Evolutionary conservation across 2,113 vertebrate species (phyloP).

Genomic region (Scophthalmus maximus): DNA sequence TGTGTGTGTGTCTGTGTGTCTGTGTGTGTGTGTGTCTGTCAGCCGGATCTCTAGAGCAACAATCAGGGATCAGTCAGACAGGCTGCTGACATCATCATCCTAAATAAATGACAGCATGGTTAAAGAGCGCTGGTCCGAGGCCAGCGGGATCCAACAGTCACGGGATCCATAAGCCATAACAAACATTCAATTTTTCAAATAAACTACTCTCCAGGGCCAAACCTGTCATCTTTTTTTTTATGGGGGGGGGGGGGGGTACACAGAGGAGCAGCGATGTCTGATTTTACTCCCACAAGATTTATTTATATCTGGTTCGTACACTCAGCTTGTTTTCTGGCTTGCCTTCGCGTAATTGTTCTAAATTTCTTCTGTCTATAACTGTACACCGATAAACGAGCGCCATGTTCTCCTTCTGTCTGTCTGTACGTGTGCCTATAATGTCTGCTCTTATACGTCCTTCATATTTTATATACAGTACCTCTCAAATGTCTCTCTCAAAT

Average conservation of each 20-base stretch:
- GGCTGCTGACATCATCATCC: slow-evolving; percentile 63
- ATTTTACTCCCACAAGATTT: slow-evolving; percentile 35
- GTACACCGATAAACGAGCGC: slow-evolving; percentile 3
- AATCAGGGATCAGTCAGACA: slow-evolving; percentile 47
- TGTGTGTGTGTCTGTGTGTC: slow-evolving; percentile 10
- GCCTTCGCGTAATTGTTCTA: slow-evolving; percentile 5
- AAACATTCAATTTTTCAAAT: slow-evolving; percentile 66
- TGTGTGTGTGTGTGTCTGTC: slow-evolving; percentile 14
- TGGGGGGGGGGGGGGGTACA: slow-evolving; percentile 1
- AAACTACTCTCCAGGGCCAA: slow-evolving; percentile 43
- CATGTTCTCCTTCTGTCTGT: slow-evolving; percentile 6
- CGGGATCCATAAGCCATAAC: slow-evolving; percentile 59
- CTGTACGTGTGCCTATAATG: neutral
- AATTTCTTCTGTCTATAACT: slow-evolving; percentile 1
- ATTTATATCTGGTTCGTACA: slow-evolving; percentile 15
- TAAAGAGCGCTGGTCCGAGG: slow-evolving; percentile 48
- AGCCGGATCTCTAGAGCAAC: slow-evolving; percentile 43
- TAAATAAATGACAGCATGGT: slow-evolving; percentile 65
- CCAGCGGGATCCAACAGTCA: slow-evolving; percentile 40
- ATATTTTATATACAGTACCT: no score
- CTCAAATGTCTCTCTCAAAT: neutral
- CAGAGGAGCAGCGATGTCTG: slow-evolving; percentile 33
- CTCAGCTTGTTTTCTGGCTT: slow-evolving; percentile 26
- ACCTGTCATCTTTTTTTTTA: slow-evolving; percentile 47
- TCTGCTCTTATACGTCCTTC: neutral